Evolutionary conservation across 2,113 vertebrate genomes (phyloP), one percentile per base, ranked within the genome.

Genomic region (Aptenodytes forsteri): DNA sequence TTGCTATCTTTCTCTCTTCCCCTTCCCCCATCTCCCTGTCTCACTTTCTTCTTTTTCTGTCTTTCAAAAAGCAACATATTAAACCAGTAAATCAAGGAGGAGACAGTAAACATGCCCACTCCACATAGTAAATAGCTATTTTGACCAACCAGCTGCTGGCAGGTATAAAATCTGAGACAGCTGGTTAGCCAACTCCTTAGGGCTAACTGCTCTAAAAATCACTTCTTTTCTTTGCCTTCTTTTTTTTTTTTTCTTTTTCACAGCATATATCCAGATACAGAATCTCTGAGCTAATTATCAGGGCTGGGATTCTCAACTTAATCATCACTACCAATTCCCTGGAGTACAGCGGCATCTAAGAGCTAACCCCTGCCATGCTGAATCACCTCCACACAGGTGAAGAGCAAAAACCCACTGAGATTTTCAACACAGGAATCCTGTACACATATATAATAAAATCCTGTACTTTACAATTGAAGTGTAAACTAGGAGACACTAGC

Each of bases 211-310:
- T 98, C 94, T 81, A 93, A 97, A 98, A 98, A 91, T 83, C 94
- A 92, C 80, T 93, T 92, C 73, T 95, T 96, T 93, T 84, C 11
- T 12, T 64, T 88, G 32, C 3, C 4, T 52, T 32, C 1, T 7
- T 12, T 7, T 70, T 93, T 92, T 49, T 86, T 55, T 70, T 91
- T 92, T 21, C 16, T 26, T 47, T 38, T 97, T 94, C 87, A 49
- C 89, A 96, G 96, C 91, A 95, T 81, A 98, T 93, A 97, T 97
- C 89, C 85, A 96, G 92, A 97, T 98, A 98, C 96, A 97, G 98
- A 98, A 97, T 98, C 97, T 98, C 98, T 95, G 89, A 98, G 97
- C 98, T 98, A 98, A 98, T 98, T 98, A 98, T 98, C 97, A 96
- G 97, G 96, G 96, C 91, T 98, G 97, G 93, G 97, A 98, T 98